Base-by-base conservation (phyloP, 2,888 invertebrate species). In the Callyntrura guangdongensis region DNA sequence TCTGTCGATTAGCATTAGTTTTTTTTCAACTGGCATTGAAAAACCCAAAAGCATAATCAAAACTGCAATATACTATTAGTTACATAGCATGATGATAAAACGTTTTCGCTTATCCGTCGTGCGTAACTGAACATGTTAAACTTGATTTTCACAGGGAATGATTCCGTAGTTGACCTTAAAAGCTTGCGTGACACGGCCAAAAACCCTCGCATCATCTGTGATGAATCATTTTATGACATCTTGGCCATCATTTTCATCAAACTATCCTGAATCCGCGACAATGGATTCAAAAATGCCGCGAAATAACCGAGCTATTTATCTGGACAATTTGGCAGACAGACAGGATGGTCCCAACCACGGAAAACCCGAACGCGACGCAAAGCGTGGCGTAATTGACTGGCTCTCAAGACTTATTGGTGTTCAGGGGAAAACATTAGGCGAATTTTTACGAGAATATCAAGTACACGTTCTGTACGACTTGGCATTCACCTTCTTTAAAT, bases 401-500 rank as follows among this genome's bases (percentile, higher is more conserved):
- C 88, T 94, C 0, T 86, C 92, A 17, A 74, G 92, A 90, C 88
- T 93, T 3, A 93, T 94, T 36, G 94, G 94, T 20, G 93, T 94
- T 8, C 92, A 93, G 53, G 94, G 94, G 36, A 94, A 94, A 83
- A 92, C 93, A 25, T 79, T 94, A 0, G 94, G 94, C 47, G 94
- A 94, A 82, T 94, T 94, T 79, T 79, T 94, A 17, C 47, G 94
- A n/a, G 94, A 94, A 67, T 94, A 94, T 45, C 94, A 94, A 91
- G 94, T 94, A 22, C 94, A 94, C 89, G 94, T 94, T 22, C 85
- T 94, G 17, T 94, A 94, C 82, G 94, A 94, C 87, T 92, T 94
- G 67, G 93, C 93, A 8, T 94, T 94, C 64, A 93, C 93, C 0
- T 94, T 94, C 77, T 93, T 93, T 86, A 94, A 94, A 25, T 94